A percentile compares a stretch with the other conserved stretches of the same genome.
Evolutionary conservation across 2,888 invertebrate species (phyloP).

Genomic region (Lysandra coridon): DNA sequence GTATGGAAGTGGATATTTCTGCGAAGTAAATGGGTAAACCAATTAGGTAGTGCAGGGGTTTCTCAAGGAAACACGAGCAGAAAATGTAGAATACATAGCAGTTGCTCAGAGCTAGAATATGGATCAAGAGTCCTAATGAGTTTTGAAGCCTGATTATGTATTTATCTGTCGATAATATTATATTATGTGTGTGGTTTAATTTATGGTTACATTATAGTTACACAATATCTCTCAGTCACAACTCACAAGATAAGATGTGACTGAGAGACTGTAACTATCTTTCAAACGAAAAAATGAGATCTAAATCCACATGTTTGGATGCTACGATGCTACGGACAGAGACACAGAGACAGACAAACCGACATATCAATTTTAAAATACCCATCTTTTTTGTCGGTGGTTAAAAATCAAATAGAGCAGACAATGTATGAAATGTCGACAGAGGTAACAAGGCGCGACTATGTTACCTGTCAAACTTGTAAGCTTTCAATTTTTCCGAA

Average conservation of each 20-base stretch:
- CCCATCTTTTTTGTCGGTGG: too few relatives aligned
- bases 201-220: too few relatives aligned
- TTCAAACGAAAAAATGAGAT: too few relatives aligned
- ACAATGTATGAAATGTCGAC: conserved; percentile 13
- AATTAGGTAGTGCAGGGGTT: conserved; percentile 5
- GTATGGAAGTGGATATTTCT: neutral
- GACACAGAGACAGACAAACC: too few relatives aligned
- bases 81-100: neutral
- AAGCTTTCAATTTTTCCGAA: conserved; percentile 27
- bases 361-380: too few relatives aligned
- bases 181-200: too few relatives aligned
- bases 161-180: neutral
- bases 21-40: conserved; percentile 13
- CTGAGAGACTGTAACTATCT: too few relatives aligned
- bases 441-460: conserved; percentile 1
- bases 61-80: neutral
- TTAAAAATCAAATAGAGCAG: neutral
- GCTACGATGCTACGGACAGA: too few relatives aligned
- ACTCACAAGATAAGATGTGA: too few relatives aligned
- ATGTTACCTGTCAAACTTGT: conserved; percentile 16
- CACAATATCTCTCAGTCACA: too few relatives aligned
- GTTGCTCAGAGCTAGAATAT: neutral
- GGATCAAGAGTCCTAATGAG: neutral
- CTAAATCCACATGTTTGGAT: too few relatives aligned
- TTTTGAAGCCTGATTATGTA: neutral